phyloP scores from a whole-genome alignment of 2,113 vertebrate genomes.

The Pseudorhombus dupliciocellatus region DNA sequence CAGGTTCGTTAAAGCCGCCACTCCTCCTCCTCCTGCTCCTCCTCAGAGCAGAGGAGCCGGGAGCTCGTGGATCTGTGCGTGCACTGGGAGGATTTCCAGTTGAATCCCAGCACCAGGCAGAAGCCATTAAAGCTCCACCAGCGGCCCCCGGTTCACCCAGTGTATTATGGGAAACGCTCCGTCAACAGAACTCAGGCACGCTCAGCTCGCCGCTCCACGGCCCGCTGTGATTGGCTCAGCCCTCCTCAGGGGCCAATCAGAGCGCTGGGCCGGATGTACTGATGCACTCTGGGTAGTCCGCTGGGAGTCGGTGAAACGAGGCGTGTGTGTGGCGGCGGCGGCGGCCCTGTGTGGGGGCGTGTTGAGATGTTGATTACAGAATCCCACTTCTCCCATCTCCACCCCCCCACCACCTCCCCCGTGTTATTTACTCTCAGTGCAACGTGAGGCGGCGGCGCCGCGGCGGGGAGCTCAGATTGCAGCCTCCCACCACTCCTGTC shows the following conservation, averaged over 20 bases:
- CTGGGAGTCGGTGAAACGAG: slow-evolving; percentile 23
- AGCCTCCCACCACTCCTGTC: slow-evolving; percentile 42
- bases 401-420: background rate
- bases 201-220: slow-evolving; percentile 23
- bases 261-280: slow-evolving; percentile 36
- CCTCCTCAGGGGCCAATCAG: slow-evolving; percentile 58
- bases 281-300: slow-evolving; percentile 38
- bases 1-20: too few species aligned
- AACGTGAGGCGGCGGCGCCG: slow-evolving; percentile 5
- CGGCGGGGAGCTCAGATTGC: slow-evolving; percentile 38
- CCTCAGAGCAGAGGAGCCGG: slow-evolving; percentile 1
- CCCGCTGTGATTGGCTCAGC: slow-evolving; percentile 40
- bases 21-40: background rate
- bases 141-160: slow-evolving; percentile 19
- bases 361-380: slow-evolving; percentile 50
- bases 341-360: slow-evolving; percentile 24
- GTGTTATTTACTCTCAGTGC: slow-evolving; percentile 38
- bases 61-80: slow-evolving; percentile 27
- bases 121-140: slow-evolving; percentile 27
- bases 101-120: background rate
- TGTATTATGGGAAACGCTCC: background rate
- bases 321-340: slow-evolving; percentile 7
- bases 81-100: slow-evolving; percentile 15
- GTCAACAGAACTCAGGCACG: background rate
- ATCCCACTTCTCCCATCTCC: slow-evolving; percentile 19